phyloP scores from a whole-genome alignment of 2,888 invertebrate species.

The Ennomos fuscantarius region DNA sequence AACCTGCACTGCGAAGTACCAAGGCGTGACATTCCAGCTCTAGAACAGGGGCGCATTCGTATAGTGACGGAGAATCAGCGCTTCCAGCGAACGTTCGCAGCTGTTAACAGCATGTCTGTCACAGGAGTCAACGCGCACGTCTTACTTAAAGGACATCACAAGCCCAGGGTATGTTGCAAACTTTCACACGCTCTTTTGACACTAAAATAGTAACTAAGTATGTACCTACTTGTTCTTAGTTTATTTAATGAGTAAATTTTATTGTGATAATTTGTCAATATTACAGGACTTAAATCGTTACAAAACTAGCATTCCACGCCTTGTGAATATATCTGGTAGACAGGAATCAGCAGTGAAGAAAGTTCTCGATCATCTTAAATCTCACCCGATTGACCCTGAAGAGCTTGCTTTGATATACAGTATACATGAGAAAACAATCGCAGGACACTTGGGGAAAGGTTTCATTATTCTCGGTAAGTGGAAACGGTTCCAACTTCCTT shows the following conservation, averaged over 20 bases:
- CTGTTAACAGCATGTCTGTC: slow-evolving; percentile 58
- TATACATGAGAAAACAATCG: slow-evolving; percentile 64
- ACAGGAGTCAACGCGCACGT: slow-evolving; percentile 61
- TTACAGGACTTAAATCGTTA: slow-evolving; percentile 40
- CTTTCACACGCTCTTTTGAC: too few species aligned
- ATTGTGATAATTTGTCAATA: neutral
- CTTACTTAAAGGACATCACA: slow-evolving; percentile 53
- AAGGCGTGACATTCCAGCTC: slow-evolving; percentile 69
- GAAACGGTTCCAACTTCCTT: too few species aligned
- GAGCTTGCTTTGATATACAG: slow-evolving; percentile 73
- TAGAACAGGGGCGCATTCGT: slow-evolving; percentile 77
- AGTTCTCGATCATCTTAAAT: slow-evolving; percentile 54
- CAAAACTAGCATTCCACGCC: slow-evolving; percentile 62
- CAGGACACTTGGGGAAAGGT: slow-evolving; percentile 85
- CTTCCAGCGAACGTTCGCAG: slow-evolving; percentile 79
- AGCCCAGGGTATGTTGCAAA: slow-evolving; percentile 51
- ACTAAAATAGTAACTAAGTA: too few species aligned
- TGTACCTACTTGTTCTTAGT: too few species aligned
- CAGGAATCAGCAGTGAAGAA: slow-evolving; percentile 68
- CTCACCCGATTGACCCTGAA: slow-evolving; percentile 66
- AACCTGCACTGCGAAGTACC: slow-evolving; percentile 88
- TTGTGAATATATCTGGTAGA: slow-evolving; percentile 83
- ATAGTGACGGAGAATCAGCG: slow-evolving; percentile 84
- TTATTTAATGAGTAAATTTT: too few species aligned
- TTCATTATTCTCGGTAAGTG: slow-evolving; percentile 75